These are phyloP conservation scores for Pyrrhia umbra DNA, from an alignment of 2,888 invertebrate species.

Conservation along the genomic window DNA sequence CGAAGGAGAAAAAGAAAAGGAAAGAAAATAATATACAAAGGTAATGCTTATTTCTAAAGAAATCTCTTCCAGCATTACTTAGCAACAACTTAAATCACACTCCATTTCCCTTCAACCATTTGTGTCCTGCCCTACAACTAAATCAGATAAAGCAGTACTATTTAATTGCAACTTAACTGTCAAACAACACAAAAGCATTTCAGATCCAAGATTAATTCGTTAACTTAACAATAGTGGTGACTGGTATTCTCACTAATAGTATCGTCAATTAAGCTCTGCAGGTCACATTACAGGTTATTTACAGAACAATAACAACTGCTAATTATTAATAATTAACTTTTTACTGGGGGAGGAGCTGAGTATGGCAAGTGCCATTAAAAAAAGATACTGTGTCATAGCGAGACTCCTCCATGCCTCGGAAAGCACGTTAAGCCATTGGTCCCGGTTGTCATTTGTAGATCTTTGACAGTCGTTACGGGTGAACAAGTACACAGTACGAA, in stretches of 20 bases:
- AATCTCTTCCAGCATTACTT: too few relatives aligned
- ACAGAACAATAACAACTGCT: slow-evolving; percentile 19
- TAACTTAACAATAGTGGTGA: slow-evolving; percentile 66
- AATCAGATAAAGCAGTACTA: slow-evolving; percentile 55
- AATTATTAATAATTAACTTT: too few relatives aligned
- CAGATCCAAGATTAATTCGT: slow-evolving; percentile 67
- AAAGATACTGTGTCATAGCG: too few relatives aligned
- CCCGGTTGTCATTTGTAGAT: too few relatives aligned
- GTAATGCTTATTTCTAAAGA: neutral
- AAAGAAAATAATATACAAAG: too few relatives aligned
- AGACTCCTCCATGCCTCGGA: too few relatives aligned
- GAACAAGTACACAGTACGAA: too few relatives aligned
- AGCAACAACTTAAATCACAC: neutral
- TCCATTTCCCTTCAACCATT: slow-evolving; percentile 36
- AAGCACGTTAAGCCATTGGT: too few relatives aligned
- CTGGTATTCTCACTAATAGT: slow-evolving; percentile 60
- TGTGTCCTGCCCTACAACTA: slow-evolving; percentile 38
- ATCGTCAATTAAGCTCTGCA: slow-evolving; percentile 65
- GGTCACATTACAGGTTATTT: neutral
- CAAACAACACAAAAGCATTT: slow-evolving; percentile 62
- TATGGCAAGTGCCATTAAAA: too few relatives aligned
- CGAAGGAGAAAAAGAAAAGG: too few relatives aligned
- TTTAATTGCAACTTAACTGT: slow-evolving; percentile 60
- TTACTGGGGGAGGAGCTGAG: too few relatives aligned
- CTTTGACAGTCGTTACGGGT: too few relatives aligned